Evolutionary conservation across 2,888 invertebrate species (phyloP).

Genomic region (Spilosoma lubricipeda): DNA sequence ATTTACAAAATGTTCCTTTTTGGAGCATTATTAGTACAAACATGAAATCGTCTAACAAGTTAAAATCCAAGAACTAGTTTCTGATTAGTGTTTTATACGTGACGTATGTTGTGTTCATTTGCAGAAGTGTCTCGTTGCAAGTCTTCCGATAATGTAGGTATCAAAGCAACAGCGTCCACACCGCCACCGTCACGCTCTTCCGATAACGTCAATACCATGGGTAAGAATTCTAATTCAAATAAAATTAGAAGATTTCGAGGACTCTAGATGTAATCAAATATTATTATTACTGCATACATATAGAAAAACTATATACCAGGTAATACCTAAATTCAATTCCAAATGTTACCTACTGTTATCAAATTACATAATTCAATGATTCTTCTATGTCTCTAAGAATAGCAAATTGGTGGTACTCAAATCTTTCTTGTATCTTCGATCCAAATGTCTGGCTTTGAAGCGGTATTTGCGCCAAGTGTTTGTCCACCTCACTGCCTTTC

Average conservation of each 20-base stretch:
- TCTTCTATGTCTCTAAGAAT: not conserved
- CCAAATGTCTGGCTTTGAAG: constrained; percentile 25
- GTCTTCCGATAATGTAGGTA: constrained; percentile 81
- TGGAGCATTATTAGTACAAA: not conserved
- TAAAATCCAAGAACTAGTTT: not conserved
- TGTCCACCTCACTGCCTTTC: constrained; percentile 55
- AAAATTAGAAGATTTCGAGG: too few relatives aligned
- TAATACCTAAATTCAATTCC: too few relatives aligned
- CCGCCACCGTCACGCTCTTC: constrained; percentile 83
- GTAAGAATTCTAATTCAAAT: constrained; percentile 54
- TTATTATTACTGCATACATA: not conserved
- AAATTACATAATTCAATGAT: not conserved
- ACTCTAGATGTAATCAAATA: not conserved
- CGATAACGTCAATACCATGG: constrained; percentile 82
- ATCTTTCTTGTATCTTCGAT: not conserved
- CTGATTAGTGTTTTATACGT: not conserved
- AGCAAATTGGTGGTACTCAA: not conserved
- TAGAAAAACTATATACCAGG: too few relatives aligned
- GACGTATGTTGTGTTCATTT: constrained; percentile 7
- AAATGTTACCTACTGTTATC: not conserved
- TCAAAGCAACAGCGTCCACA: constrained; percentile 67
- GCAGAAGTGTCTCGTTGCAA: constrained; percentile 83
- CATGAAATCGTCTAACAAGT: not conserved
- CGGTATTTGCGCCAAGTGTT: constrained; percentile 40
- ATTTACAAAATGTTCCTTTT: not conserved